Conservation (phyloP, 2,113 vertebrate species). For the Acrocephalus arundinaceus region DNA sequence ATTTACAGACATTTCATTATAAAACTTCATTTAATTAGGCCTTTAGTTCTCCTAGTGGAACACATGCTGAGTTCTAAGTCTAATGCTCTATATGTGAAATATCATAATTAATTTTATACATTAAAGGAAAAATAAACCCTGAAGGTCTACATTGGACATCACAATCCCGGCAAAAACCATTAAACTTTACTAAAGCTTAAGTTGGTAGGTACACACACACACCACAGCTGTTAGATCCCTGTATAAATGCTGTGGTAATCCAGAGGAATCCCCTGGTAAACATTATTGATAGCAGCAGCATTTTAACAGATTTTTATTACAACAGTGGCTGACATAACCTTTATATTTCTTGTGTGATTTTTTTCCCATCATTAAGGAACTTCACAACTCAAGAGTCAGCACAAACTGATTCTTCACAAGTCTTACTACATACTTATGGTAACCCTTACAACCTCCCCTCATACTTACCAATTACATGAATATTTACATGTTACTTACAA, state of each 20-base stretch:
- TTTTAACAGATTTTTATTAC: neutral
- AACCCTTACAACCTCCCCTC: neutral
- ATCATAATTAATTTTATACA: neutral
- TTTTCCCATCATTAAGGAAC: neutral
- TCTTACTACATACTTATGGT: accelerated
- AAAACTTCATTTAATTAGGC: neutral
- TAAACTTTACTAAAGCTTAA: neutral
- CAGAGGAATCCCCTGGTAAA: neutral
- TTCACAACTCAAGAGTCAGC: neutral
- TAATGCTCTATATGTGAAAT: neutral
- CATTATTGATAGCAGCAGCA: neutral
- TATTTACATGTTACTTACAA: accelerated
- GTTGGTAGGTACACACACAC: neutral
- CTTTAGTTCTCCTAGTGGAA: neutral
- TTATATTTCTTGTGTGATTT: neutral
- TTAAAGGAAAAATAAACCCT: neutral
- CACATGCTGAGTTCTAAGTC: neutral
- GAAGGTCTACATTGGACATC: neutral
- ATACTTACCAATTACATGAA: neutral
- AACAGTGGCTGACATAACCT: neutral
- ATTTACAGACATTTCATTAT: neutral
- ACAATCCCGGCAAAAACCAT: neutral
- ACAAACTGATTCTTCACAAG: neutral
- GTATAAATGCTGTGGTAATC: neutral
- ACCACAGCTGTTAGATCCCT: neutral